Evolutionary conservation across 2,797 vertebrate species (phyloP), one percentile per base, ranked within the genome.

Genomic region (Hippocampus kuda): DNA sequence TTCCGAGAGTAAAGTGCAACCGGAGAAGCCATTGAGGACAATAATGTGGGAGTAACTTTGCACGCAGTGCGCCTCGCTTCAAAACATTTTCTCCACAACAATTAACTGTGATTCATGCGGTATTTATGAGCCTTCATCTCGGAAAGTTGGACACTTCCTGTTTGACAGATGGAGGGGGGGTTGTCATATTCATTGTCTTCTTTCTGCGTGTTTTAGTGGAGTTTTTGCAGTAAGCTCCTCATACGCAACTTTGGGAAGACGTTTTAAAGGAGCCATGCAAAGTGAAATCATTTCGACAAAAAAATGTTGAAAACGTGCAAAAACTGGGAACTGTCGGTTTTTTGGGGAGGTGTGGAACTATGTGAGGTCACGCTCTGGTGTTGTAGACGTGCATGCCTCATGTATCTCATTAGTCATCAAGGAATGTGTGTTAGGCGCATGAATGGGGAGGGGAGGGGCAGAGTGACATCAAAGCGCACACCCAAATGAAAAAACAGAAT

Each of bases 401-500:
- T 64, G 22, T 24, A 38, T 74, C 62, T 83, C 60, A 77, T 79
- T 69, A 81, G 59, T 73, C 75, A 78, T 78, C 68, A 71, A 70
- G 69, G 70, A 60, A 44, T 54, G 65, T 69, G 53, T 27, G 38
- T 22, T 0, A 20, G 42, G 72, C 12, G 26, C 56, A 27, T 13
- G 56, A 59, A 59, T 24, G n/a, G 49, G 18, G 68, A 63, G 22
- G 67, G 13, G 56, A 6, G 26, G 13, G 57, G 70, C 44, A 71
- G 53, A 49, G 26, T 30, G 57, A 30, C 13, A 9, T 27, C 30
- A 20, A 60, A 34, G 16, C 34, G 65, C 66, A 68, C 64, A 66
- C 44, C 64, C 66, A 71, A 73, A 67, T 66, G 60, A 26, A 42
- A 56, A 73, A 71, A 66, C 11, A 1, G 62, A 66, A 59, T 67